Evolutionary conservation across 2,797 vertebrate genomes (phyloP), one percentile per base, ranked within the genome.

Genomic region (Oreonectes daqikongensis): DNA sequence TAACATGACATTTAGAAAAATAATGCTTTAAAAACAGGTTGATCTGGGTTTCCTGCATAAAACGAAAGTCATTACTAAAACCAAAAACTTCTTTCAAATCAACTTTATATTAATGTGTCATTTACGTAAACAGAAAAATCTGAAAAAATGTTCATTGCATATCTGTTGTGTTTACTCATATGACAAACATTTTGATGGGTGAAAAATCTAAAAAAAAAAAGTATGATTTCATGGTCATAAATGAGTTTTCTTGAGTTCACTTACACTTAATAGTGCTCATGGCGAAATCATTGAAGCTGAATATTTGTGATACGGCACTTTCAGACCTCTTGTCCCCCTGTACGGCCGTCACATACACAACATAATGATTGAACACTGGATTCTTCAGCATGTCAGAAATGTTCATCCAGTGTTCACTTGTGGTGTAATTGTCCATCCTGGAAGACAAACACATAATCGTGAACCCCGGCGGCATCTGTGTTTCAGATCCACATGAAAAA

Each of bases 241-340:
- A 42, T 42, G 10, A 2, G 40, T 42, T 42, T 4, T 2, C 10
- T 42, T 3, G 10, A 42, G 10, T 22, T 2, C 8, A 82, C 89
- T 88, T 75, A 91, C 91, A 92, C 2, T 0, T 28, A 1, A 44
- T 24, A 0, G 53, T 0, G 0, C 52, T 24, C 0, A 0, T 0
- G 9, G 0, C 1, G 0, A 1, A 0, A 0, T 0, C 0, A 5
- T 75, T 77, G 11, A 86, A 92, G 73, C 66, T 80, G 66, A 92
- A 87, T 0, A 4, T 8, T 0, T 17, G 0, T 0, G 87, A 84
- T 0, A 0, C 0, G 0, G 4, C 6, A 0, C 0, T 0, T 1
- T 1, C 0, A 0, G 90, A 91, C 24, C 1, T 0, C 0, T 4
- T 0, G 1, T 1, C 5, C 3, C 67, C 82, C 18, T 68, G 76